A percentile compares a stretch with the other conserved stretches of the same genome.
phyloP scores from a whole-genome alignment of 2,797 vertebrate species.

The Pampus argenteus region DNA sequence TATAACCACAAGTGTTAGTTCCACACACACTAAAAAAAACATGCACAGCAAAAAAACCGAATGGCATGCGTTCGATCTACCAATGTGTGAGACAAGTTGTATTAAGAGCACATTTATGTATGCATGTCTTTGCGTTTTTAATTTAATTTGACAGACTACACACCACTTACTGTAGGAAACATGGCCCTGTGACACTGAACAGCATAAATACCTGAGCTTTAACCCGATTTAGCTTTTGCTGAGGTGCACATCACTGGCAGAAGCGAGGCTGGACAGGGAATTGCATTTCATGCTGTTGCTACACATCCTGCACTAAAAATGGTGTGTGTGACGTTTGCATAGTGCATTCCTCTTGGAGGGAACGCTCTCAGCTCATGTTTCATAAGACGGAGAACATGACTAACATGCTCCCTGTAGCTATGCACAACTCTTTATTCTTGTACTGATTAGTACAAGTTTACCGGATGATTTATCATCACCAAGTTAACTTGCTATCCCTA shows the following conservation, averaged over 20 bases:
- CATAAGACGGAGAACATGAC: conserved; percentile 36
- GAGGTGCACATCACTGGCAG: conserved; percentile 30
- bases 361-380: conserved; percentile 64
- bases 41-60: conserved; percentile 73
- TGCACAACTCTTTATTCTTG: conserved; percentile 2
- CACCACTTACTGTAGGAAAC: conserved; percentile 19
- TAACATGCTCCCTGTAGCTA: conserved; percentile 15
- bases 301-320: conserved; percentile 76
- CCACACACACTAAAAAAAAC: conserved; percentile 56
- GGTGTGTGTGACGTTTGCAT: conserved; percentile 61
- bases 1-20: conserved; percentile 64
- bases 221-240: conserved; percentile 42
- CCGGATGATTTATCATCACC: neutral
- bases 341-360: conserved; percentile 50
- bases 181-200: conserved; percentile 17
- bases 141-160: conserved; percentile 10
- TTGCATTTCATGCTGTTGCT: conserved; percentile 76
- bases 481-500: neutral
- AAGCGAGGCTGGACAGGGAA: conserved; percentile 43
- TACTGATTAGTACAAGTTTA: neutral
- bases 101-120: conserved; percentile 19
- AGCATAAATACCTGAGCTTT: conserved; percentile 23
- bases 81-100: conserved; percentile 24
- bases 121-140: conserved; percentile 8
- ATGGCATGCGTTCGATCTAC: conserved; percentile 70